Conservation (phyloP, 1,140 invertebrate species). For the Drosophila setifemur region DNA sequence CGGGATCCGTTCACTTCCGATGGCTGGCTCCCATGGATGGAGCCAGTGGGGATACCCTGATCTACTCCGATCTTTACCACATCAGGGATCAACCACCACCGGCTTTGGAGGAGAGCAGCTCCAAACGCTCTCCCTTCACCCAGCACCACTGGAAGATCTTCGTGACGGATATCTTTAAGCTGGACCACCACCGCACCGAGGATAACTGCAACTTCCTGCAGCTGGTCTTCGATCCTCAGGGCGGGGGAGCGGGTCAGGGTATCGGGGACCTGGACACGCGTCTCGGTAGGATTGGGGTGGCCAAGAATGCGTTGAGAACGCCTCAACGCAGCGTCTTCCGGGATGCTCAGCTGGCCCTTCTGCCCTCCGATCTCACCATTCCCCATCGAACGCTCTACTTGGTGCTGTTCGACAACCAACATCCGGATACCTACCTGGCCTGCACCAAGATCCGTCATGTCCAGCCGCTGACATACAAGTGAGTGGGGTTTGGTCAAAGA, state of each 20-base stretch:
- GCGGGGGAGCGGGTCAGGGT: conserved; percentile 86
- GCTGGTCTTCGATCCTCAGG: conserved; percentile 92
- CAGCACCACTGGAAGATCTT: conserved; percentile 94
- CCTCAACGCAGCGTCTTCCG: conserved; percentile 85
- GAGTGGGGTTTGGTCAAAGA: conserved; percentile 63
- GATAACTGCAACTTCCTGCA: conserved; percentile 93
- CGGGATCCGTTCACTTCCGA: conserved; percentile 91
- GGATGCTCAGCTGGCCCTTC: conserved; percentile 86
- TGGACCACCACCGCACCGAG: conserved; percentile 87
- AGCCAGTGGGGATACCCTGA: conserved; percentile 89
- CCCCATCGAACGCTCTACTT: conserved; percentile 90
- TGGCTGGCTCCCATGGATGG: conserved; percentile 88
- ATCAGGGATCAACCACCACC: conserved; percentile 82
- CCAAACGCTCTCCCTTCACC: conserved; percentile 39
- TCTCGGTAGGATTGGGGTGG: conserved; percentile 89
- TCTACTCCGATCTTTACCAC: conserved; percentile 89
- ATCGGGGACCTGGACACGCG: conserved; percentile 92
- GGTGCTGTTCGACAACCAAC: conserved; percentile 91
- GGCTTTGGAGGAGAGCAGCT: conserved; percentile 14
- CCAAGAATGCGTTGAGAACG: conserved; percentile 84
- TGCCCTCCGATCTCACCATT: conserved; percentile 88
- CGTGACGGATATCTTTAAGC: conserved; percentile 94
- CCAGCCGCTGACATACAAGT: conserved; percentile 87
- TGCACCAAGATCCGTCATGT: conserved; percentile 91
- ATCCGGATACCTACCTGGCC: conserved; percentile 90